Base-by-base conservation (phyloP, 2,888 invertebrate genomes). In the Zele albiditarsus region DNA sequence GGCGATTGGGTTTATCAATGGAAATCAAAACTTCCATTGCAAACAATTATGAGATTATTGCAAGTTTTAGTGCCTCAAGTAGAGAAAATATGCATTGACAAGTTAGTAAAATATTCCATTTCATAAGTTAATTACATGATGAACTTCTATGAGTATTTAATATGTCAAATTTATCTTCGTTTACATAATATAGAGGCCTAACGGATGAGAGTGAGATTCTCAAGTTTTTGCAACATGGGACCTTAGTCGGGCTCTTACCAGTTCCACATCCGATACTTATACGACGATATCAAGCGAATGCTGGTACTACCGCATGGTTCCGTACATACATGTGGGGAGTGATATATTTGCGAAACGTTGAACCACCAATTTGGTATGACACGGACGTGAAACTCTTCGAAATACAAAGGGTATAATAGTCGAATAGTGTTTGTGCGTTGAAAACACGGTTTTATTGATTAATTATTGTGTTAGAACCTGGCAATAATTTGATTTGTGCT, bases 291-390 rank as follows among this genome's bases (percentile, higher is more conserved):
- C 99, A 99, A 90, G 98, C 99, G 66, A 99, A 99, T 91, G 94
- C 95, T 49, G 99, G 98, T 78, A 99, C 99, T 0, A 98, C 98
- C 31, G 97, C 98, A 85, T 99, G 99, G 99, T 99, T 99, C 91
- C 92, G 99, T 73, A 99, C 99, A 0, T 99, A 99, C 89, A 97
- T 99, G 94, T 99, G 99, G 99, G 99, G 99, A 69, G 97, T 99
- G 73, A 98, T 99, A 82, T 99, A 99, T 90, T 92, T 99, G 84
- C 94, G 98, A 85, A 99, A 99, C 90, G 95, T 98, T 72, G 98
- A 99, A 88, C 99, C 99, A 14, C 98, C 99, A 0, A 96, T 99
- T 82, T 99, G 99, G 99, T 99, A 98, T 90, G 99, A 99, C 89
- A 99, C 99, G 0, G 97, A 99, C 87, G 99, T 99, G 69, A 98